Percentiles rank a stretch among this genome's conserved stretches.
Evolutionary conservation across 1,140 invertebrate species (phyloP).

Genomic region (Physella acuta): DNA sequence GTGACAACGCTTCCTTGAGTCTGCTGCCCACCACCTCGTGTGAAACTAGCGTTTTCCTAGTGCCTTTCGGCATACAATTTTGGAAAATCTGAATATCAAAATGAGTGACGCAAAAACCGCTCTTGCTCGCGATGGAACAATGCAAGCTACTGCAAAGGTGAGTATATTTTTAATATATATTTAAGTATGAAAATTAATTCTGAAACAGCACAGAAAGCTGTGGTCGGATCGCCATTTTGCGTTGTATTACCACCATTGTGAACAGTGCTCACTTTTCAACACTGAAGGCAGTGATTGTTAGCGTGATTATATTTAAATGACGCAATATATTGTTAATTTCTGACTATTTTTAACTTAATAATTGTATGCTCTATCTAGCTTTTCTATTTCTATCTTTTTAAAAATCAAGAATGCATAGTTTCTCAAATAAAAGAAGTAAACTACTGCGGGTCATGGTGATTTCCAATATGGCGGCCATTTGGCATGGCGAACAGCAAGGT

Average conservation of each 20-base stretch:
- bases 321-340: no score
- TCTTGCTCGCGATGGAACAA: constrained; percentile 51
- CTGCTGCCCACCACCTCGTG: constrained; percentile 40
- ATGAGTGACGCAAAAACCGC: constrained; percentile 49
- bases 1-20: constrained; percentile 50
- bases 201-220: background rate
- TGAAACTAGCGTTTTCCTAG: constrained; percentile 36
- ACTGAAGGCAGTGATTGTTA: no score
- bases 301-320: no score
- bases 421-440: no score
- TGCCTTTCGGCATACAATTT: constrained; percentile 33
- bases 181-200: background rate
- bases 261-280: no score
- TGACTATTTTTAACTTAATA: no score
- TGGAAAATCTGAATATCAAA: constrained; percentile 33
- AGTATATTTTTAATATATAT: constrained; percentile 30
- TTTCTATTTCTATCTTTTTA: no score
- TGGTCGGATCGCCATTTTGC: constrained; percentile 19
- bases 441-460: no score
- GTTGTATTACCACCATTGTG: no score
- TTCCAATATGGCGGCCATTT: constrained; percentile 23
- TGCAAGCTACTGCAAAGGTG: constrained; percentile 58
- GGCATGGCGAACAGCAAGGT: constrained; percentile 23
- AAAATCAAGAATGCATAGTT: no score
- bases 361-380: no score